Percentiles rank a stretch among this genome's conserved stretches.
These are phyloP conservation scores for Silurus aristotelis DNA, from an alignment of 2,797 vertebrate genomes.

Conservation along the genomic window DNA sequence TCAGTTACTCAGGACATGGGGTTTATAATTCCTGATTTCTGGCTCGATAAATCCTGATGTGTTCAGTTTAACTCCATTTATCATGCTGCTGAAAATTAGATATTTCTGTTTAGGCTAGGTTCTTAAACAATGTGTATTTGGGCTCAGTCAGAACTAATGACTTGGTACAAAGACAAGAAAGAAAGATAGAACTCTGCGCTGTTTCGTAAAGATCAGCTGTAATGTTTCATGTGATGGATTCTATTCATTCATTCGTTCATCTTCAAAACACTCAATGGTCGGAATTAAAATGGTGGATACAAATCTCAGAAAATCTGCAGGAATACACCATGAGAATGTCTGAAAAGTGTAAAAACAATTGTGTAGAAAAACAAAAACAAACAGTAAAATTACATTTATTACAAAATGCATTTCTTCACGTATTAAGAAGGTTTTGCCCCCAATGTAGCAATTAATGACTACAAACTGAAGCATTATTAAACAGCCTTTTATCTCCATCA, in stretches of 20 bases:
- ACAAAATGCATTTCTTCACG: slow-evolving; percentile 29
- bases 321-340: background rate
- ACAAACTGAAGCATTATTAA: background rate
- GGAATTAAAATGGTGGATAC: too few relatives aligned
- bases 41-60: background rate
- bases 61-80: background rate
- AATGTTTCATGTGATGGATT: too few relatives aligned
- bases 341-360: background rate
- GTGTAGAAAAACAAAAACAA: background rate
- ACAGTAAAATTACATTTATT: slow-evolving; percentile 43
- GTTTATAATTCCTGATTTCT: background rate
- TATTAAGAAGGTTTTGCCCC: background rate
- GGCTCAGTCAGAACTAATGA: too few relatives aligned
- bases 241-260: too few relatives aligned
- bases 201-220: too few relatives aligned
- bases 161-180: too few relatives aligned
- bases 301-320: background rate
- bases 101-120: background rate
- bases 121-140: too few relatives aligned
- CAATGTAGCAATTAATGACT: background rate
- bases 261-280: too few relatives aligned
- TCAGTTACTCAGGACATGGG: background rate
- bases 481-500: slow-evolving; percentile 37
- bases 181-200: too few relatives aligned
- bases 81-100: background rate